Percentiles rank a stretch among this genome's conserved stretches.
These are phyloP conservation scores for Epirrhoe tristata DNA, from an alignment of 2,888 invertebrate species.

Conservation along the genomic window DNA sequence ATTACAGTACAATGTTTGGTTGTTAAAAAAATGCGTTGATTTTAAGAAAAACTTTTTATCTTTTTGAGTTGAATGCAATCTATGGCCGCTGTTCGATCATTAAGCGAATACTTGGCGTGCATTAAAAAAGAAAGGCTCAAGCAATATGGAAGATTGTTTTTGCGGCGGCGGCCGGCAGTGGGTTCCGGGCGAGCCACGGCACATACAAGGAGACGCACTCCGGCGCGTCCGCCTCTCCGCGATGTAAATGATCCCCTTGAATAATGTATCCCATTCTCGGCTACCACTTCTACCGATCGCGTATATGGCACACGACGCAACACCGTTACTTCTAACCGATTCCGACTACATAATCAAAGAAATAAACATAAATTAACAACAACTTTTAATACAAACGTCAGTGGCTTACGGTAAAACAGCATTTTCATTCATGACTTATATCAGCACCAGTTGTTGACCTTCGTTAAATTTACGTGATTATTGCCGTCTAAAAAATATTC, in stretches of 20 bases:
- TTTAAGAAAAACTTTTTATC: slow-evolving; percentile 39
- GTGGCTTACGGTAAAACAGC: slow-evolving; percentile 33
- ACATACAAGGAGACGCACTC: slow-evolving; percentile 78
- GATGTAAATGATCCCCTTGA: slow-evolving; percentile 84
- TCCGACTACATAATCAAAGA: slow-evolving; percentile 62
- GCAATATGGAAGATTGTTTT: slow-evolving; percentile 76
- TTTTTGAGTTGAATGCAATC: slow-evolving; percentile 63
- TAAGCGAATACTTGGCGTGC: slow-evolving; percentile 67
- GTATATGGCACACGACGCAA: slow-evolving; percentile 77
- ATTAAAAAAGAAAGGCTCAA: slow-evolving; percentile 73
- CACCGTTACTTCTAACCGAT: slow-evolving; percentile 79
- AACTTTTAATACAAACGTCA: slow-evolving; percentile 36
- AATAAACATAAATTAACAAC: slow-evolving; percentile 49
- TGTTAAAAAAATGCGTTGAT: slow-evolving; percentile 12
- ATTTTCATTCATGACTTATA: slow-evolving; percentile 26
- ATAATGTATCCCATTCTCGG: slow-evolving; percentile 82
- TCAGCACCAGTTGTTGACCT: slow-evolving; percentile 9
- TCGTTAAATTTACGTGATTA: not conserved
- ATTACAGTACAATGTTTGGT: slow-evolving; percentile 3
- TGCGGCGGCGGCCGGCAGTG: slow-evolving; percentile 66
- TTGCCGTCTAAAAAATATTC: not conserved
- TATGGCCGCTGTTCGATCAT: slow-evolving; percentile 66
- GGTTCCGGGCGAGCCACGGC: slow-evolving; percentile 69
- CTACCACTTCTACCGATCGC: slow-evolving; percentile 68
- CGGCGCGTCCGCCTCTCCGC: slow-evolving; percentile 72